These are phyloP conservation scores for Aphidius gifuensis DNA, from an alignment of 1,140 invertebrate species.

Conservation along the genomic window DNA sequence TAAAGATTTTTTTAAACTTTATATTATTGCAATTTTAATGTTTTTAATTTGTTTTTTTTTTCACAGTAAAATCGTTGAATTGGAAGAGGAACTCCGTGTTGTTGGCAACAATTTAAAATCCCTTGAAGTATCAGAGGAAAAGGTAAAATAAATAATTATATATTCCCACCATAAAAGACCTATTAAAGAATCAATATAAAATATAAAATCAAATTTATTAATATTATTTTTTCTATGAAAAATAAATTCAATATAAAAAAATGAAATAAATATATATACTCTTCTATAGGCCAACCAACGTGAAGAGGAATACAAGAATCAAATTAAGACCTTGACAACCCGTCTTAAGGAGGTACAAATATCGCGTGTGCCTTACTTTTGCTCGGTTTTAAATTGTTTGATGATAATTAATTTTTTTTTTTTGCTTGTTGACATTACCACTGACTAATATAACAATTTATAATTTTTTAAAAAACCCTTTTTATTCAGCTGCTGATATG, in stretches of 20 bases:
- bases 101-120: slow-evolving; percentile 99
- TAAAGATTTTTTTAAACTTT: slow-evolving; percentile 5
- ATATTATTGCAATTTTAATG: background rate
- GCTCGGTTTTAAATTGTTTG: slow-evolving; percentile 33
- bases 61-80: slow-evolving; percentile 98
- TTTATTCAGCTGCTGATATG: slow-evolving; percentile 4
- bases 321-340: slow-evolving; percentile 98
- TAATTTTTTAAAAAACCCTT: slow-evolving; percentile 5
- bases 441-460: slow-evolving; percentile 11
- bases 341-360: slow-evolving; percentile 96
- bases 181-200: background rate
- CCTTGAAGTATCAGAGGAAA: slow-evolving; percentile 98
- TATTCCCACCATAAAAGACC: background rate
- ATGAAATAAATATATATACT: slow-evolving; percentile 29
- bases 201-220: slow-evolving; percentile 3
- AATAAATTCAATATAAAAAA: background rate
- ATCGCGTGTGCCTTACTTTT: slow-evolving; percentile 49
- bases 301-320: slow-evolving; percentile 99
- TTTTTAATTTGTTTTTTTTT: slow-evolving; percentile 30
- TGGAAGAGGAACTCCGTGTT: slow-evolving; percentile 98
- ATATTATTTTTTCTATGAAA: background rate
- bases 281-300: slow-evolving; percentile 91
- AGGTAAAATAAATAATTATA: slow-evolving; percentile 68
- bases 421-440: slow-evolving; percentile 26
- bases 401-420: slow-evolving; percentile 21